Evolutionary conservation across 2,113 vertebrate genomes (phyloP), one percentile per base, ranked within the genome.

Genomic region (Lophotis ruficrista): DNA sequence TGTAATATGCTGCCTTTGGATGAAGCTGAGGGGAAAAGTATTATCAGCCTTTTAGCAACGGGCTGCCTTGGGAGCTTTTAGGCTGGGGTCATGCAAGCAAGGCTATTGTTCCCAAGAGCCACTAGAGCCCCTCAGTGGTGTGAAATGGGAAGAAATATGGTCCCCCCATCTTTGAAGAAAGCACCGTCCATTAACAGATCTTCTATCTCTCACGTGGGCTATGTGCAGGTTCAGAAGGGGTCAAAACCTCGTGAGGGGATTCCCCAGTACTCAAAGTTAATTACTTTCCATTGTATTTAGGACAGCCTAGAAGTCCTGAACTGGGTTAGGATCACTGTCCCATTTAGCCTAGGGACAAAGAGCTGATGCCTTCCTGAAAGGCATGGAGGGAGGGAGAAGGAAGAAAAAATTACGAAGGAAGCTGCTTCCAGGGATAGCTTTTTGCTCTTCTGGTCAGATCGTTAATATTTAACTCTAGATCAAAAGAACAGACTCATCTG

Each of bases 191-290:
- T 28, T 18, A 27, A 47, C 33, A 72, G 60, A 27, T 50, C 57
- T 38, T 27, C 0, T 0, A 12, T 38, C 20, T 78, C 35, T 12
- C 22, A 23, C 0, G 0, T 30, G 30, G 14, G 28, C 61, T 9
- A 6, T 3, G 25, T 0, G 2, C 9, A 7, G 53, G 25, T 37
- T 70, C 25, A 58, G 43, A 33, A 47, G 14, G n/a, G 20, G 13
- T 51, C 15, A 35, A 80, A 75, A 27, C 30, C 15, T 73, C 30
- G 3, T 22, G 33, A 64, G 12, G 30, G 45, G 27, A 33, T 48
- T 69, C n/a, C 10, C 12, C 20, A 30, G 24, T 48, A 64, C 33
- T 53, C 24, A 5, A 47, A 24, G 9, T 28, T 7, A 66, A 37
- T 41, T 65, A 48, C 21, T 71, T 58, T 54, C 37, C 4, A 2